Evolutionary conservation across 2,113 vertebrate species (phyloP), one percentile per base, ranked within the genome.

Genomic region (Prietella phreatophila): DNA sequence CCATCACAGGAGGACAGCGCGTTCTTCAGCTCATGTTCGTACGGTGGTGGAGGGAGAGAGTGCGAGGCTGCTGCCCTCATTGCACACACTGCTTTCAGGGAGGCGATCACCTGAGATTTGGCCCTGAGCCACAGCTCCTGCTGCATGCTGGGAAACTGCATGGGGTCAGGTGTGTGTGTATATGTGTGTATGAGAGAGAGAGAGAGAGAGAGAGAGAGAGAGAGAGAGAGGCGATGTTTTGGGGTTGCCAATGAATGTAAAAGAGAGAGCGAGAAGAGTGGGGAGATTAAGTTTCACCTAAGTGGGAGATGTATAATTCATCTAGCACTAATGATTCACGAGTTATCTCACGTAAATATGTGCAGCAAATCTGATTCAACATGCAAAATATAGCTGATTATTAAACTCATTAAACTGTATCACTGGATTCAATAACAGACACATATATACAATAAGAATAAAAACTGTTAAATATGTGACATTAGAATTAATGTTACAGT

Each of bases 121-220:
- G 90, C 75, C 56, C 87, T 89, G 85, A 89, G 89, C 91, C 89
- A 88, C 84, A 88, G 92, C 90, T 93, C 90, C 89, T 91, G 90
- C 91, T 92, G 90, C 93, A 94, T 92, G 84, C 90, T 92, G 93
- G 86, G 86, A 86, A 80, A 78, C 91, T 91, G 87, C 58, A 75
- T 85, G 80, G 63, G 69, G 65, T 39, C 25, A 30, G 27, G 30
- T 79, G 79, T 58, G 78, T 56, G 79, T 63, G 22, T 25, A n/a
- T 50, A 61, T 83, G 61, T 33, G 60, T 71, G 55, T 73, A n/a
- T n/a, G 42, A 42, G 42, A 42, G 42, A 42, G 42, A 42, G 30
- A 2, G 80, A 60, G 89, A 85, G 53, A 85, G 53, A 90, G 90
- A 36, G 81, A 89, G 85, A 92, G n/a, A n/a, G n/a, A n/a, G 42